These are phyloP conservation scores for Strix uralensis DNA, from an alignment of 2,113 vertebrate species.

Conservation along the genomic window DNA sequence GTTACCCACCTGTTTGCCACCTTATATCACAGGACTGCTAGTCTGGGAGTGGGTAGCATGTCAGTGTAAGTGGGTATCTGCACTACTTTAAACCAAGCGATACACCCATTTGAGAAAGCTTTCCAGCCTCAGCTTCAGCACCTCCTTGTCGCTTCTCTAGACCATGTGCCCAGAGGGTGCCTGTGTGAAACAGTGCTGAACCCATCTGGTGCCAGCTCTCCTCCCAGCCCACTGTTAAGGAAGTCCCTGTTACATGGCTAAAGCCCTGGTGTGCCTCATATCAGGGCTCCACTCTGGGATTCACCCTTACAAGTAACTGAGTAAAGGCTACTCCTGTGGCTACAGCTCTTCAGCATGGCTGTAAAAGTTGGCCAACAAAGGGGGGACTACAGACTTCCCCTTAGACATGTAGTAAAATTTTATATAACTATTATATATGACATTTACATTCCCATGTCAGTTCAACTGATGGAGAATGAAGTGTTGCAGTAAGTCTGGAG, in stretches of 20 bases:
- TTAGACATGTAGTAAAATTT: conserved; percentile 26
- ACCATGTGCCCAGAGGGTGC: background rate
- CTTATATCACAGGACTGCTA: background rate
- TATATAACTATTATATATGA: conserved; percentile 43
- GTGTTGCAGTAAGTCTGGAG: conserved; percentile 72
- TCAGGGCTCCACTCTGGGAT: accelerated
- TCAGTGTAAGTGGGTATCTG: accelerated
- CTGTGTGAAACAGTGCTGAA: background rate
- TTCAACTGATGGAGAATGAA: conserved; percentile 74
- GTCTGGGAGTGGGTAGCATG: accelerated
- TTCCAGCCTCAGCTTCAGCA: background rate
- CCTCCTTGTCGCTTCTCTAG: background rate
- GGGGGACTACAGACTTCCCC: background rate
- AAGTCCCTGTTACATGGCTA: background rate
- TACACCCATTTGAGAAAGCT: accelerated
- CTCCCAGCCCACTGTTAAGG: background rate
- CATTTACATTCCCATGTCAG: conserved; percentile 71
- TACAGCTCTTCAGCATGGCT: background rate
- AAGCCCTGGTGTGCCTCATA: background rate
- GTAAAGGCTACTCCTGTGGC: background rate
- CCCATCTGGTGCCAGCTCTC: background rate
- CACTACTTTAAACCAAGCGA: background rate
- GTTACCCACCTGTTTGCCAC: background rate
- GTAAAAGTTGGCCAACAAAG: conserved; percentile 32
- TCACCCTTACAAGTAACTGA: background rate